Conservation (phyloP, 2,888 invertebrate genomes). For the Ormyrus thymus region DNA sequence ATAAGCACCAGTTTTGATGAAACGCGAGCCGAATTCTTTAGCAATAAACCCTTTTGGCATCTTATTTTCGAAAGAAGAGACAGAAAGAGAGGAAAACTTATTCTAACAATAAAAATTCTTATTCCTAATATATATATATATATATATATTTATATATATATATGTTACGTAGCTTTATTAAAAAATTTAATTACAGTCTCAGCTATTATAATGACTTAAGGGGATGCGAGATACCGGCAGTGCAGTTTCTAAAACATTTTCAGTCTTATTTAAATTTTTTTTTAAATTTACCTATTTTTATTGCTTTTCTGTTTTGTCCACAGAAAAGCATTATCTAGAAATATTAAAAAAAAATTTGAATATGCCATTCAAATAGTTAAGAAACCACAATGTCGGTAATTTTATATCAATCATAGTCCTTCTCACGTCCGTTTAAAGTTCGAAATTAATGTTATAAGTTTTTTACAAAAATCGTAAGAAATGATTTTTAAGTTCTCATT, state of each 20-base stretch:
- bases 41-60: neutral
- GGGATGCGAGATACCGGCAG: too few species aligned
- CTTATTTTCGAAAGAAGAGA: neutral
- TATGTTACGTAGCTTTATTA: slow-evolving; percentile 28
- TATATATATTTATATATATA: neutral
- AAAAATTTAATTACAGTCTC: slow-evolving; percentile 34
- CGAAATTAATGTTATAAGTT: slow-evolving; percentile 18
- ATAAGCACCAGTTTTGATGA: neutral
- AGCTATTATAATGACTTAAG: slow-evolving; percentile 13
- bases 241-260: too few species aligned
- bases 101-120: slow-evolving; percentile 21
- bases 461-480: slow-evolving; percentile 27
- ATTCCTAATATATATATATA: neutral
- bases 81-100: slow-evolving; percentile 8
- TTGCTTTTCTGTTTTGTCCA: too few species aligned
- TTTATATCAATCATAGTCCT: too few species aligned
- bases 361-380: too few species aligned
- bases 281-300: too few species aligned
- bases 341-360: too few species aligned
- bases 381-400: too few species aligned
- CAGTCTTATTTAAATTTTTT: too few species aligned
- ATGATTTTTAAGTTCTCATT: slow-evolving; percentile 6
- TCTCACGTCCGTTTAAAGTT: slow-evolving; percentile 5
- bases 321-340: too few species aligned
- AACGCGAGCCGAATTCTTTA: neutral